These are phyloP conservation scores for Stenodera caucasica DNA, from an alignment of 2,888 invertebrate species.

Conservation along the genomic window DNA sequence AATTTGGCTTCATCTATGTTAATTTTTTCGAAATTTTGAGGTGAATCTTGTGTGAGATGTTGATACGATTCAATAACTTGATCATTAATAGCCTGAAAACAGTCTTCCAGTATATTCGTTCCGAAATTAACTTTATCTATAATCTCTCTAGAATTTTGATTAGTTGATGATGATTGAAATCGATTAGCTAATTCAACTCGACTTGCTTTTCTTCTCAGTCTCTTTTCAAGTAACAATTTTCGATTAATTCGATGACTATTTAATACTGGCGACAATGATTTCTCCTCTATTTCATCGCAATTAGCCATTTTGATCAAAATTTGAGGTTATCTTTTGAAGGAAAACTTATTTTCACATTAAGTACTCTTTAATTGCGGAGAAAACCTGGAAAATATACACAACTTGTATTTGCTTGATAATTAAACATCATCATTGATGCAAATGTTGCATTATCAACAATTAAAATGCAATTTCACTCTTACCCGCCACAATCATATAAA, in stretches of 20 bases:
- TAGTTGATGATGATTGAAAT: conserved; percentile 13
- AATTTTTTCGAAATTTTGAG: too few relatives aligned
- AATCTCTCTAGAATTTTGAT: conserved; percentile 1
- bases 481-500: not conserved
- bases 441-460: not conserved
- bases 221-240: conserved; percentile 23
- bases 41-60: too few relatives aligned
- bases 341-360: not conserved
- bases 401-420: not conserved
- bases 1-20: conserved; percentile 17
- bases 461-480: not conserved
- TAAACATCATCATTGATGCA: not conserved
- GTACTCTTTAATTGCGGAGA: not conserved
- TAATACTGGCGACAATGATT: conserved; percentile 43
- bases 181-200: conserved; percentile 23
- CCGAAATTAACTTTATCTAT: too few relatives aligned
- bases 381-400: not conserved
- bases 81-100: too few relatives aligned
- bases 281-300: conserved; percentile 15
- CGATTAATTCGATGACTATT: conserved; percentile 32
- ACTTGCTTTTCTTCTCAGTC: conserved; percentile 17
- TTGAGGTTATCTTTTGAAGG: not conserved
- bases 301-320: not conserved
- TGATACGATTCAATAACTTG: not conserved
- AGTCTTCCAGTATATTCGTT: too few relatives aligned